Percentiles rank a stretch among this genome's conserved stretches.
Conservation (phyloP, 2,888 invertebrate genomes). For the Electrophaes corylata region DNA sequence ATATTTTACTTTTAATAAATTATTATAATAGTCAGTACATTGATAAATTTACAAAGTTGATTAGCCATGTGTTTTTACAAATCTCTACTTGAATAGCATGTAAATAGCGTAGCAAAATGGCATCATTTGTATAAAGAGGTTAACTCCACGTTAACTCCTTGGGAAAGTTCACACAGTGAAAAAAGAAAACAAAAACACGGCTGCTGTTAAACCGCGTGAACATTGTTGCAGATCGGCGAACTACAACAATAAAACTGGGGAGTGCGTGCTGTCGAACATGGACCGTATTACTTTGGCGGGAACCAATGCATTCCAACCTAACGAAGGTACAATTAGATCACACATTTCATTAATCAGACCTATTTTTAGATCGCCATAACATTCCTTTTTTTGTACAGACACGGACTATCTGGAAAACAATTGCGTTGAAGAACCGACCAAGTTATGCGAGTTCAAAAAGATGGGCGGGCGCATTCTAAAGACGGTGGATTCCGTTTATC, state of each 20-base stretch:
- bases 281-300: conserved; percentile 95
- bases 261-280: conserved; percentile 95
- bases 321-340: conserved; percentile 77
- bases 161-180: conserved; percentile 74
- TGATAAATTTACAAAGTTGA: conserved; percentile 36
- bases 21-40: conserved; percentile 28
- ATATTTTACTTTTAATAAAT: conserved; percentile 23
- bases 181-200: conserved; percentile 58
- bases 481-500: conserved; percentile 96
- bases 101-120: conserved; percentile 50
- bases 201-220: conserved; percentile 62
- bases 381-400: conserved; percentile 54
- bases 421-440: conserved; percentile 97
- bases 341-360: conserved; percentile 34
- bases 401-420: conserved; percentile 96
- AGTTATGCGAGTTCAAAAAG: conserved; percentile 96
- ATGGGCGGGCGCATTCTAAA: conserved; percentile 94
- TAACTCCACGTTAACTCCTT: conserved; percentile 56
- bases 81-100: conserved; percentile 47
- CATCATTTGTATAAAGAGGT: conserved; percentile 42
- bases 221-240: conserved; percentile 92
- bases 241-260: conserved; percentile 93
- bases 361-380: conserved; percentile 24
- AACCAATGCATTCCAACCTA: conserved; percentile 89
- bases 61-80: too few species aligned